These are phyloP conservation scores for Mimumesa dahlbomi DNA, from an alignment of 2,888 invertebrate genomes.

Conservation along the genomic window DNA sequence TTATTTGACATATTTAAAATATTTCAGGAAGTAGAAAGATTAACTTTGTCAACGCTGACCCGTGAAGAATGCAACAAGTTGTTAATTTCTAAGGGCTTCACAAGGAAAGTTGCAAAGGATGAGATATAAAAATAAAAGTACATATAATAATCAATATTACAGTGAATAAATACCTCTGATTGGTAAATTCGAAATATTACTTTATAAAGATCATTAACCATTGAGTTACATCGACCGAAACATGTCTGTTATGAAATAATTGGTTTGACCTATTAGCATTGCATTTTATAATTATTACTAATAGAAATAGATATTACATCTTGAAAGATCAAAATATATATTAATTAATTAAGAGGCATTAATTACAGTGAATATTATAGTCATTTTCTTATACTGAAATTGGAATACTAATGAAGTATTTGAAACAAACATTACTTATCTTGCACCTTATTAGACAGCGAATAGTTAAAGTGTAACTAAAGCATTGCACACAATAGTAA, in stretches of 20 bases:
- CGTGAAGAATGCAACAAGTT: conserved; percentile 87
- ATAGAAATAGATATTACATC: conserved; percentile 13
- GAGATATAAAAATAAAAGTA: conserved; percentile 79
- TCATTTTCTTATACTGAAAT: conserved; percentile 1
- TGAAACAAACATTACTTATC: conserved; percentile 15
- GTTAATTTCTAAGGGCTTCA: conserved; percentile 83
- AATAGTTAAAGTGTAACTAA: conserved; percentile 27
- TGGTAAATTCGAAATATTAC: conserved; percentile 19
- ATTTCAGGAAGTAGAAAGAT: conserved; percentile 83
- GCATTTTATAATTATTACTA: conserved; percentile 26
- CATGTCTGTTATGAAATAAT: background rate
- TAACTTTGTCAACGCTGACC: conserved; percentile 82
- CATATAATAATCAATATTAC: background rate
- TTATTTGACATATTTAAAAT: conserved; percentile 8
- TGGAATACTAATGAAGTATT: background rate
- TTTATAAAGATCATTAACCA: conserved; percentile 12
- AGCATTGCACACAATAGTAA: conserved; percentile 46
- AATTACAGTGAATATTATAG: conserved; percentile 4
- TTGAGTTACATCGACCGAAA: background rate
- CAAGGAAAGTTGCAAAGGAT: conserved; percentile 79
- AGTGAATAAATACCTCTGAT: conserved; percentile 9
- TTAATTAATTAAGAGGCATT: too few species aligned
- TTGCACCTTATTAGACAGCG: conserved; percentile 6
- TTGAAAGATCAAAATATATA: conserved; percentile 9
- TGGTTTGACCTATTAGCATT: background rate